A percentile compares a stretch with the other conserved stretches of the same genome.
Conservation (phyloP, 30 jellyfish, hydroid and myxozoan genomes). For the Aurelia sp. region DNA sequence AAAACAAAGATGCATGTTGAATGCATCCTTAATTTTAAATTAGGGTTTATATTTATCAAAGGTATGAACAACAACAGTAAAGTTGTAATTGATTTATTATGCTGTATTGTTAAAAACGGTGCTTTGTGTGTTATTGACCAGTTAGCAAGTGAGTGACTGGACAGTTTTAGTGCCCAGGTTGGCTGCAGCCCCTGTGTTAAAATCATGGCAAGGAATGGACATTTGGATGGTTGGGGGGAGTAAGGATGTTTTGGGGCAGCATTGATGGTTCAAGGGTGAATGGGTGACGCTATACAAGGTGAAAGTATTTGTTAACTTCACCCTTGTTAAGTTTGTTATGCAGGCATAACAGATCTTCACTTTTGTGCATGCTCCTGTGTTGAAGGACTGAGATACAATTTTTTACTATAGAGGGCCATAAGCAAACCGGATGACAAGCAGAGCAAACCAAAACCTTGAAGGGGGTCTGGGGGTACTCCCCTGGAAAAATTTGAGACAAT, state of each 20-base stretch:
- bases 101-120: conserved; percentile 24
- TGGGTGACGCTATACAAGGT: not conserved
- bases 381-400: not conserved
- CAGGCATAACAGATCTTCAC: conserved; percentile 32
- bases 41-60: conserved; percentile 35
- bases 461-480: too few relatives aligned
- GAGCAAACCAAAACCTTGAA: too few relatives aligned
- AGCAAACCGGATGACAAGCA: too few relatives aligned
- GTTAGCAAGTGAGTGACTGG: not conserved
- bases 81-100: conserved; percentile 56
- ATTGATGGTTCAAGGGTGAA: not conserved
- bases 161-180: conserved; percentile 40
- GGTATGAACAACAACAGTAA: conserved; percentile 28
- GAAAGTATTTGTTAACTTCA: too few relatives aligned
- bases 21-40: conserved; percentile 10
- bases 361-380: not conserved
- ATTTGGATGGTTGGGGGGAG: not conserved
- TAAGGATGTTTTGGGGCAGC: not conserved
- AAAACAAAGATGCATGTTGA: not conserved
- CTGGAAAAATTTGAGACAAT: too few relatives aligned
- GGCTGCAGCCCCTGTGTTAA: conserved; percentile 23
- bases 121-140: not conserved
- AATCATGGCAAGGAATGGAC: conserved; percentile 12
- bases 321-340: conserved; percentile 11
- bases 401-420: too few relatives aligned